Evolutionary conservation across 1,140 invertebrate species (phyloP).

Genomic region (Physella acuta): DNA sequence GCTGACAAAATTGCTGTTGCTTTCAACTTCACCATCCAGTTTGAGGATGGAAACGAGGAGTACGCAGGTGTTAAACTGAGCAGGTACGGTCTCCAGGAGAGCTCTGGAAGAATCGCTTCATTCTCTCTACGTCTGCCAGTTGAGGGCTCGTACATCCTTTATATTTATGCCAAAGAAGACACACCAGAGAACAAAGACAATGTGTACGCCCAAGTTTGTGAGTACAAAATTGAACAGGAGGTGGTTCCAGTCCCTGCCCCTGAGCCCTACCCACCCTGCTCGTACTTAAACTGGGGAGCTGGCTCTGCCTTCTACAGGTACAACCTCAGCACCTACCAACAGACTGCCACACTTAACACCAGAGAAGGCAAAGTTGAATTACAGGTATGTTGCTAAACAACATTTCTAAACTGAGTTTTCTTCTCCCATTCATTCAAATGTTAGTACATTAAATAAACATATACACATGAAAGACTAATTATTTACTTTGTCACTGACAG

Average conservation of each 20-base stretch:
- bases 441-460: too few species aligned
- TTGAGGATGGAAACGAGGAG: conserved; percentile 56
- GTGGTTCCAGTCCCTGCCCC: conserved; percentile 33
- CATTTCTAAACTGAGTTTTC: background rate
- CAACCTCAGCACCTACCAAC: conserved; percentile 52
- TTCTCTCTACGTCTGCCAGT: conserved; percentile 58
- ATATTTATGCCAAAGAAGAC: conserved; percentile 59
- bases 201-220: conserved; percentile 59
- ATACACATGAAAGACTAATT: too few species aligned
- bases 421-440: too few species aligned
- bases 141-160: conserved; percentile 55
- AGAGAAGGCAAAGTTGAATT: conserved; percentile 53
- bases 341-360: conserved; percentile 50
- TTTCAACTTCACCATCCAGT: conserved; percentile 58
- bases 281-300: conserved; percentile 57
- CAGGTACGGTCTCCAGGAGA: conserved; percentile 57
- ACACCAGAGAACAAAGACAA: conserved; percentile 55
- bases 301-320: conserved; percentile 53
- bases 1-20: conserved; percentile 50
- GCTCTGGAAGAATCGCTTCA: conserved; percentile 50
- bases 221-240: conserved; percentile 58
- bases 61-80: conserved; percentile 53
- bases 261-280: conserved; percentile 57
- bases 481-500: too few species aligned
- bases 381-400: conserved; percentile 45